Base-by-base conservation (phyloP, 2,888 invertebrate genomes). In the Tachina fera region DNA sequence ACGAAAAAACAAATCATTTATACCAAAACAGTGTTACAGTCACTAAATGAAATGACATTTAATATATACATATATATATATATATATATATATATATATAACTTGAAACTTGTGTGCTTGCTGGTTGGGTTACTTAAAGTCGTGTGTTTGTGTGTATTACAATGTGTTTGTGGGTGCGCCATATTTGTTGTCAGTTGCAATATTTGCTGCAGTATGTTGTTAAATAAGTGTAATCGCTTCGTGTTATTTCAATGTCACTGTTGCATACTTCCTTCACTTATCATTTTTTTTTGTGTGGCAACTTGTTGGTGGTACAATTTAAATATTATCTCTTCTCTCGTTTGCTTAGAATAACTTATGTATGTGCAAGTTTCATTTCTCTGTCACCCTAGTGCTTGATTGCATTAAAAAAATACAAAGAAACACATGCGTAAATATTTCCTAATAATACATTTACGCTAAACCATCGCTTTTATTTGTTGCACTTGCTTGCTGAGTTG, bases 211-310 rank as follows among this genome's bases (percentile, higher is more conserved):
- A 68, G 45, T 22, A 56, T 16, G 39, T 45, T 78, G 14, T 71
- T 79, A 45, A 49, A 58, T 39, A 43, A 58, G 45, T 76, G 68
- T 81, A 65, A 79, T 79, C 78, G 53, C 47, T 53, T 79, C 53
- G 53, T 68, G 74, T 31, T 67, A 60, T 74, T 81, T 81, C 82
- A 82, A 76, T 82, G 82, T 56, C 75, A 76, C 76, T 82, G 68
- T 70, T 82, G 61, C 75, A 76, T 63, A 56, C 19, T 75, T 81
- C 70, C 75, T 70, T 70, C 22, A 47, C 9, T 41, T 39, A 39
- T 45, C 70, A 45, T 53, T 56, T 31, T 47, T 53, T 53, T 56
- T 31, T 41, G 22, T 31, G 45, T 63, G 16, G 78, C 71, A 79
- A 79, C 78, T 79, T 71, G 61, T 63, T 79, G 78, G 39, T 63